A percentile compares a stretch with the other conserved stretches of the same genome.
Evolutionary conservation across 2,797 vertebrate species (phyloP).

Genomic region (Takifugu rubripes): DNA sequence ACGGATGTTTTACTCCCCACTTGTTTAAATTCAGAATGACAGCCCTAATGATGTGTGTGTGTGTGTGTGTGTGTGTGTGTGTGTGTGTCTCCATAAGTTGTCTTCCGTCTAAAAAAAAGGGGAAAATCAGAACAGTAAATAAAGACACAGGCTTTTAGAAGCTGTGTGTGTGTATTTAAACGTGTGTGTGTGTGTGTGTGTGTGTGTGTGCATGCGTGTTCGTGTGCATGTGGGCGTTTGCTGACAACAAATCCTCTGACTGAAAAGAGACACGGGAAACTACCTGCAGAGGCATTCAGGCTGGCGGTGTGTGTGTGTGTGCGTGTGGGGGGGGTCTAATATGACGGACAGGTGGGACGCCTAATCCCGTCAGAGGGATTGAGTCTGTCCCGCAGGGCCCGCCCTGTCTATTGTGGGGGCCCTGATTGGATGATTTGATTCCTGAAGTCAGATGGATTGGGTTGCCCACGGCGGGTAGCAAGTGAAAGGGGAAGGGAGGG

Average conservation of each 20-base stretch:
- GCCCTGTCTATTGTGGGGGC: constrained; percentile 62
- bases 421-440: constrained; percentile 71
- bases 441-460: constrained; percentile 69
- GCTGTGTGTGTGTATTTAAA: constrained; percentile 3
- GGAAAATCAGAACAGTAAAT: no score
- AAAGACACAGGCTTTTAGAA: no score
- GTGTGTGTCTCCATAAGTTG: neutral
- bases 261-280: constrained; percentile 55
- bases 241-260: constrained; percentile 14
- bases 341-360: constrained; percentile 71
- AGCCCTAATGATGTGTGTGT: constrained; percentile 34
- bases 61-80: constrained; percentile 1
- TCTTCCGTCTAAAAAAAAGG: no score
- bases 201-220: constrained; percentile 7
- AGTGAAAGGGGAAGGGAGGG: constrained; percentile 32
- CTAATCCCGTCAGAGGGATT: constrained; percentile 68
- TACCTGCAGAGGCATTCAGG: constrained; percentile 48
- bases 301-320: neutral
- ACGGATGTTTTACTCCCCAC: constrained; percentile 45
- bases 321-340: constrained; percentile 48
- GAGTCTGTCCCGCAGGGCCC: constrained; percentile 61
- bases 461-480: constrained; percentile 52
- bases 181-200: constrained; percentile 5
- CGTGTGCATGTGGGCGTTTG: neutral
- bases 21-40: constrained; percentile 63